Evolutionary conservation across 2,797 vertebrate genomes (phyloP), one percentile per base, ranked within the genome.

Genomic region (Potorous gilbertii): DNA sequence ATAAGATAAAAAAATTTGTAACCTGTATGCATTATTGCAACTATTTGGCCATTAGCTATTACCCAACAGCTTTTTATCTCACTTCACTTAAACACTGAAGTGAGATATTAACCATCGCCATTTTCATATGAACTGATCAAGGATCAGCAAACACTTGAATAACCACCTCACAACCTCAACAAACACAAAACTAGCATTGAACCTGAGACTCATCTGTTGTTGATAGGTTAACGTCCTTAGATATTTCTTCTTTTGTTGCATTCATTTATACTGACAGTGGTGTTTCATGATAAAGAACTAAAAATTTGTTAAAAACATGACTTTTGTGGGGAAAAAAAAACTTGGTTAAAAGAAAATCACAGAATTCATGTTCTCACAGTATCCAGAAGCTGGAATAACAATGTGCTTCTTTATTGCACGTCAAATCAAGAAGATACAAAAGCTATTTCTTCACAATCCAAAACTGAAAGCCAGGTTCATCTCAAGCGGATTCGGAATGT

Each of bases 401-500:
- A 98, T 98, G 98, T 98, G 98, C 98, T 98, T 98, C 96, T 96
- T 97, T 98, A 99, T 98, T 99, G 98, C 99, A 99, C 98, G 90
- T 96, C 56, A 98, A 97, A 98, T 62, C 97, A 97, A 97, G 94
- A 98, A 97, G 87, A 96, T 95, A 56, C 34, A 96, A 97, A 89
- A 97, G 97, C 96, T 97, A 96, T 97, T 93, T 98, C 89, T 97
- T 98, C 96, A 96, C 56, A 91, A 66, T 96, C 92, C 94, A 93
- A 95, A 93, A 96, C 12, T 95, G 92, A 96, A 97, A 98, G 96
- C 54, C 95, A 95, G 93, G 92, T 97, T 99, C 98, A 99, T 97
- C 98, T 98, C 40, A 99, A 94, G 92, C 97, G 98, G 94, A 99
- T 98, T 12, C 99, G 98, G 97, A 99, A 99, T 0, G 99, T 99